A percentile compares a stretch with the other conserved stretches of the same genome.
These are phyloP conservation scores for Acleris cristana DNA, from an alignment of 2,888 invertebrate species.

Conservation along the genomic window DNA sequence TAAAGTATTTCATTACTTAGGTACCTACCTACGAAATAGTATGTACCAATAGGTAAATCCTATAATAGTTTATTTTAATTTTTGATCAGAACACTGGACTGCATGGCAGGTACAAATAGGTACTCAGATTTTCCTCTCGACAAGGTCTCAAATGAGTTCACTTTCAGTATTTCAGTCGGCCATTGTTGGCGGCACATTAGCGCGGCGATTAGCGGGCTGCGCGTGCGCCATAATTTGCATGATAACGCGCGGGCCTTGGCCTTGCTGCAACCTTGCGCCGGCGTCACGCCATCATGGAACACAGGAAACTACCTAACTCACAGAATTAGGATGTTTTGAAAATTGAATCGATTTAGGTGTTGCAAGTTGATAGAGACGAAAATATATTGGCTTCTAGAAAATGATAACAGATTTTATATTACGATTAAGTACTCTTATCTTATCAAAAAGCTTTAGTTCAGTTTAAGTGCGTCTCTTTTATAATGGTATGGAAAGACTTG, in stretches of 20 bases:
- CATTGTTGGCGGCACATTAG: constrained; percentile 51
- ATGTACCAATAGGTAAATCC: no score
- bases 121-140: background rate
- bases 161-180: constrained; percentile 32
- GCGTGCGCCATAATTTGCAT: constrained; percentile 63
- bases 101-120: background rate
- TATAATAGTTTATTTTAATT: no score
- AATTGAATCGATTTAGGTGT: no score
- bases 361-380: no score
- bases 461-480: no score
- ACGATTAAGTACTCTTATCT: no score
- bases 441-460: no score
- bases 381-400: no score
- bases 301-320: constrained; percentile 17
- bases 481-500: no score
- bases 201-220: constrained; percentile 51
- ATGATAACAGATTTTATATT: no score
- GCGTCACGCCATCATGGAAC: constrained; percentile 29
- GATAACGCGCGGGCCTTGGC: constrained; percentile 63
- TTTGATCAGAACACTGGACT: background rate
- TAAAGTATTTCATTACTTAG: no score
- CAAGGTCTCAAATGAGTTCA: constrained; percentile 18
- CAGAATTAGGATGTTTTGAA: constrained; percentile 11
- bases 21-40: no score
- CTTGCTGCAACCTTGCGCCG: constrained; percentile 51